Base-by-base conservation (phyloP, 2,797 vertebrate genomes). In the Tauraco hartlaubi region DNA sequence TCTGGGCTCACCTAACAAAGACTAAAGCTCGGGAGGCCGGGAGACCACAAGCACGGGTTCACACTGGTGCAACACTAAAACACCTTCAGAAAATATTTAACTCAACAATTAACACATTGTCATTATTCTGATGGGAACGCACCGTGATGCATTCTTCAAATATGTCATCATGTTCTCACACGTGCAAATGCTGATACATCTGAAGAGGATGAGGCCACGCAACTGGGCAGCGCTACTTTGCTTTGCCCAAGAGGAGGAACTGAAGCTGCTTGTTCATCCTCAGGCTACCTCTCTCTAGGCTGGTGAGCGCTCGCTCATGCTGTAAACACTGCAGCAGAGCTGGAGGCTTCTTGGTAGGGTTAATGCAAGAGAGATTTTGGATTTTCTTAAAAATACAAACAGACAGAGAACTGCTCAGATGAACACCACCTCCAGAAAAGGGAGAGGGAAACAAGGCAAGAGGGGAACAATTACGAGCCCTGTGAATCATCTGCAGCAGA, bases 221-320 rank as follows among this genome's bases (percentile, higher is more conserved):
- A 35, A 2, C 18, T 4, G 22, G 43, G 52, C 51, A 80, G 5
- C n/a, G 15, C 0, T 0, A 4, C 13, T 29, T 0, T 11, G 15
- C 6, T 48, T 11, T 48, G 49, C 61, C 29, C 66, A 58, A 49
- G 43, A 54, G 71, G 52, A 7, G 14, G 72, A 72, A 39, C 2
- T 12, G 25, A 44, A 78, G 56, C 66, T 64, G 56, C 18, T 7
- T 0, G 4, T 12, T 35, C 73, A 63, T 6, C 17, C 68, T 48
- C 28, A 35, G 29, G 62, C 7, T 35, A 26, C 69, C 39, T 3
- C 0, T 2, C 43, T 18, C 67, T 6, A 35, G 44, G 7, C 26
- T 22, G 31, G 8, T 3, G 29, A 52, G 61, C 2, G 31, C 44
- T 26, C 43, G 69, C 29, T 1, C 20, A 9, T 23, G 78, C 51